These are phyloP conservation scores for Troides aeacus DNA, from an alignment of 2,888 invertebrate genomes.

Conservation along the genomic window DNA sequence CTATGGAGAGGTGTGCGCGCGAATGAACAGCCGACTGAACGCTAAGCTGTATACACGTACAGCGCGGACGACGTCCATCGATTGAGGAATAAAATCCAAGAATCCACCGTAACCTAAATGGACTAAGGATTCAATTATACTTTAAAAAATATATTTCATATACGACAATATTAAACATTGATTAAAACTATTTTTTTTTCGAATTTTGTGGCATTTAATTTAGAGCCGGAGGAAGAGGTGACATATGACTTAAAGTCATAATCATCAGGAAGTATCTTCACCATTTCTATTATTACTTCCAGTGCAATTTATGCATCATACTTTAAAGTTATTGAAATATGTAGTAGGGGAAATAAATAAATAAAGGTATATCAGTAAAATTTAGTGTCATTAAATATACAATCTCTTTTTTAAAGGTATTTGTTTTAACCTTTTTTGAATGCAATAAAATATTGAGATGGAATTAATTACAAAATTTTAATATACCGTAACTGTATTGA, in stretches of 20 bases:
- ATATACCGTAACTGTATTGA: constrained; percentile 7
- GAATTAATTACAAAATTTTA: constrained; percentile 18
- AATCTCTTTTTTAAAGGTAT: constrained; percentile 18
- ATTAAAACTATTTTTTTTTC: too few relatives aligned
- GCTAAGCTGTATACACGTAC: constrained; percentile 31
- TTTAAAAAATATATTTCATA: not conserved
- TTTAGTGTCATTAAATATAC: not conserved
- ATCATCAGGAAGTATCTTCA: too few relatives aligned
- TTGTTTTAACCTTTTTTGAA: constrained; percentile 2
- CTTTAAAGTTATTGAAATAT: too few relatives aligned
- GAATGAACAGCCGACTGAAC: constrained; percentile 52
- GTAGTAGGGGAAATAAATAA: too few relatives aligned
- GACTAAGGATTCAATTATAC: constrained; percentile 1
- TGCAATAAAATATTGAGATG: constrained; percentile 11
- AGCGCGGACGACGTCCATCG: constrained; percentile 39
- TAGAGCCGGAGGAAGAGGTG: too few relatives aligned
- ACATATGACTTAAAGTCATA: too few relatives aligned
- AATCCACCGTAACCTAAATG: constrained; percentile 22
- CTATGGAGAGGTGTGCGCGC: constrained; percentile 60
- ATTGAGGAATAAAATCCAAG: constrained; percentile 36
- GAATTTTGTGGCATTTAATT: too few relatives aligned
- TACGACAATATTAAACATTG: too few relatives aligned
- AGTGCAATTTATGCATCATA: too few relatives aligned
- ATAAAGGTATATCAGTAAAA: too few relatives aligned
- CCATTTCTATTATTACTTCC: too few relatives aligned